Conservation (phyloP, 2,113 vertebrate genomes). For the Cranoglanis bouderius region DNA sequence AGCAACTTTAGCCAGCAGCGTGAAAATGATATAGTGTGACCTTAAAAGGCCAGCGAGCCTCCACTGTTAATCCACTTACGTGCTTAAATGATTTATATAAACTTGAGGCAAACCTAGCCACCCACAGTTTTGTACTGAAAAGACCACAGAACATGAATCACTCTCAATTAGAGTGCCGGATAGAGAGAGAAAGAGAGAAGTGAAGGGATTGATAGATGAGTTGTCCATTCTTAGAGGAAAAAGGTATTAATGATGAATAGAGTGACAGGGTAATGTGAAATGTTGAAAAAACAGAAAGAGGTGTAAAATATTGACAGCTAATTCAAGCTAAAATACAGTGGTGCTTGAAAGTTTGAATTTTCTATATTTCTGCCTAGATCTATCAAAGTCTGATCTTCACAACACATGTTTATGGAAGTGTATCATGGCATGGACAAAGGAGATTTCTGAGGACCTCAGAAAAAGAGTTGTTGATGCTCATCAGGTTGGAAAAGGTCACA, state of each 20-base stretch:
- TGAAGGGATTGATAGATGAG: not conserved
- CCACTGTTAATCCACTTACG: slow-evolving; percentile 39
- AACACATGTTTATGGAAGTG: too few species aligned
- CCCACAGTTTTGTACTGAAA: slow-evolving; percentile 23
- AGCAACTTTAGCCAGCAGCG: slow-evolving; percentile 43
- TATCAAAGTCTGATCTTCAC: too few species aligned
- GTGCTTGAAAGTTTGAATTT: too few species aligned
- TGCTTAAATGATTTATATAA: slow-evolving; percentile 46
- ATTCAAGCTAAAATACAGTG: not conserved
- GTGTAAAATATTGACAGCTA: not conserved
- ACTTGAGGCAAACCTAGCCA: slow-evolving; percentile 33
- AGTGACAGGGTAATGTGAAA: not conserved
- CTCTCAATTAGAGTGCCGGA: slow-evolving; percentile 30
- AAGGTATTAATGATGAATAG: not conserved
- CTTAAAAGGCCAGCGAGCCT: slow-evolving; percentile 48
- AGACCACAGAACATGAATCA: slow-evolving; percentile 46
- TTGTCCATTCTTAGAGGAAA: not conserved
- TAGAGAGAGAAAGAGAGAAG: not conserved
- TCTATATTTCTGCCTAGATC: too few species aligned
- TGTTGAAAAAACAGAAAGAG: not conserved
- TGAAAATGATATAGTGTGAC: slow-evolving; percentile 45
- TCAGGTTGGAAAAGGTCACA: too few species aligned
- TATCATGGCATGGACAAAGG: too few species aligned
- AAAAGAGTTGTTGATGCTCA: too few species aligned
- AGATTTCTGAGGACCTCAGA: too few species aligned